Base-by-base conservation (phyloP, 2,797 vertebrate species). In the Gallirallus australis region DNA sequence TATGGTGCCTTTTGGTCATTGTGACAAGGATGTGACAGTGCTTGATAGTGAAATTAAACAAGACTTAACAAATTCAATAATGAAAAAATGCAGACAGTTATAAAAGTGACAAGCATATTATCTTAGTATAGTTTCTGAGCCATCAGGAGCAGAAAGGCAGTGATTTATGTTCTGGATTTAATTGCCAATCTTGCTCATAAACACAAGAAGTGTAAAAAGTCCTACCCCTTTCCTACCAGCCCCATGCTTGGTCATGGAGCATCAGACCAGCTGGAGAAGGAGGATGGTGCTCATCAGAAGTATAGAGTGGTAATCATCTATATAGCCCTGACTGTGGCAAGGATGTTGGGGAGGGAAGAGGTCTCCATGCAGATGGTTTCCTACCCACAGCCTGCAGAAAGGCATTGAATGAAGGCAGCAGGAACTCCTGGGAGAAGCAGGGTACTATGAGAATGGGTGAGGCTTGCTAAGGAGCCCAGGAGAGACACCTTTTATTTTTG, bases 221-320 rank as follows among this genome's bases (percentile, higher is more conserved):
- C 15, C 25, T 33, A 7, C 12, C 27, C 59, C 8, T 11, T 33
- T 45, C 68, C 23, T 28, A 39, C 39, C n/a, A 40, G 40, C 61
- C 82, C 2, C 1, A 2, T 23, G 35, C 18, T 28, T 76, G 52
- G 6, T 31, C 21, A 5, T 0, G 4, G 30, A 35, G 35, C 28
- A 15, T 39, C 27, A 31, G 54, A 7, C 5, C n/a, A 27, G 39
- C 75, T 31, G 79, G 15, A 68, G 64, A 42, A 80, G 60, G 47
- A 89, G n/a, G 54, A 17, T 9, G 54, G 14, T 23, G n/a, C 20
- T 71, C 5, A 6, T 50, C 47, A 71, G 82, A 57, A 72, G 20
- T 24, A 9, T 14, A 40, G 37, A 0, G 0, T 1, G 5, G 15
- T 14, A 17, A n/a, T 52, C 7, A 6, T 8, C 37, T 12, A 25